Percentiles rank a stretch among this genome's conserved stretches.
These are phyloP conservation scores for Endotricha flammealis DNA, from an alignment of 2,888 invertebrate genomes.

Conservation along the genomic window DNA sequence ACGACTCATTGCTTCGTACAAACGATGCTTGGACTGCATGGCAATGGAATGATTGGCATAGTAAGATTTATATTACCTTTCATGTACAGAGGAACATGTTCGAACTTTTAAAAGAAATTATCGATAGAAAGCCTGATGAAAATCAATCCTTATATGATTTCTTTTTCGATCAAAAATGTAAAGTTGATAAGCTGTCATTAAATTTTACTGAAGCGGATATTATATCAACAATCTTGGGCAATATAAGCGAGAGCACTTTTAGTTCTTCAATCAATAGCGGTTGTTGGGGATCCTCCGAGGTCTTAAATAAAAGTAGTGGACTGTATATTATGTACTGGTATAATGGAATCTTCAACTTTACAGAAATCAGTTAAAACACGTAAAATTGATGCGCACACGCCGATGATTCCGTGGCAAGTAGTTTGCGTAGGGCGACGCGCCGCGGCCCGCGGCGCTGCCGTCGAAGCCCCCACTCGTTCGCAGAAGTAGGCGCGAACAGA, in stretches of 20 bases:
- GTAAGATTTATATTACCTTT: not conserved
- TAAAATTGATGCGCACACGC: too few relatives aligned
- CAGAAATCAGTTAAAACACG: too few relatives aligned
- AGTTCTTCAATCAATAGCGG: slow-evolving; percentile 16
- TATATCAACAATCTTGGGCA: slow-evolving; percentile 20
- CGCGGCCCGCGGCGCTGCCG: too few relatives aligned
- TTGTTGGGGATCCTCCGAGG: too few relatives aligned
- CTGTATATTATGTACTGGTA: too few relatives aligned
- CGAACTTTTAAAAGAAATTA: slow-evolving; percentile 13
- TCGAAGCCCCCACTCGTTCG: too few relatives aligned
- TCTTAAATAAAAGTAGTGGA: too few relatives aligned
- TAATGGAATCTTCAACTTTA: too few relatives aligned
- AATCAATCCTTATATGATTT: slow-evolving; percentile 22
- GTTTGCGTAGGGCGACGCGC: too few relatives aligned
- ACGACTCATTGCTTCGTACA: slow-evolving; percentile 13
- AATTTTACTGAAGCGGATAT: slow-evolving; percentile 17
- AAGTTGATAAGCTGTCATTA: slow-evolving; percentile 10
- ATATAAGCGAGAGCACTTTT: slow-evolving; percentile 15
- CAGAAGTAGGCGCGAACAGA: too few relatives aligned
- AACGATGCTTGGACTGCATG: slow-evolving; percentile 2
- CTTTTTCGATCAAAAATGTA: slow-evolving; percentile 20
- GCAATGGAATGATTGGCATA: slow-evolving; percentile 5
- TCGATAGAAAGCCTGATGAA: slow-evolving; percentile 15
- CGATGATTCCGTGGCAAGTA: too few relatives aligned
- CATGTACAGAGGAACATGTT: slow-evolving; percentile 11